Percentiles rank a stretch among this genome's conserved stretches.
Evolutionary conservation across 1,140 invertebrate species (phyloP).

Genomic region (Procambarus virginalis): DNA sequence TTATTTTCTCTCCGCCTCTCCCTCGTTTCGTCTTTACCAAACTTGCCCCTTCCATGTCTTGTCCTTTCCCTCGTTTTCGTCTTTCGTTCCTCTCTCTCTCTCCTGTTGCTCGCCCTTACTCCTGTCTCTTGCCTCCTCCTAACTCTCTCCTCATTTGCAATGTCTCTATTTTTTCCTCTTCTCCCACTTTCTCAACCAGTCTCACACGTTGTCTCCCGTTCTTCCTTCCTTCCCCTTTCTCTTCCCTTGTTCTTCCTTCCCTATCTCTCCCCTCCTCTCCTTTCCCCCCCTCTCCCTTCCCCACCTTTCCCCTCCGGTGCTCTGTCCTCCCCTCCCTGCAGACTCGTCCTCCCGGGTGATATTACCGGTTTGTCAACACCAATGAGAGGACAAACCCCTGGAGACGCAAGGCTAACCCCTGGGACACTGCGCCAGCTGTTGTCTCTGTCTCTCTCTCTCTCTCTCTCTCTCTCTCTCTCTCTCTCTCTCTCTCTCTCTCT

Average conservation of each 20-base stretch:
- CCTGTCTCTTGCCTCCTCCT: too few relatives aligned
- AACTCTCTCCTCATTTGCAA: too few relatives aligned
- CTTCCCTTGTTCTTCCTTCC: neutral
- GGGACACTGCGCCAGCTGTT: slow-evolving; percentile 36
- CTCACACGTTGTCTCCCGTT: neutral
- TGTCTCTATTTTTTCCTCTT: too few relatives aligned
- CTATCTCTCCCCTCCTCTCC: neutral
- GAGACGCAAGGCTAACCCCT: slow-evolving; percentile 13
- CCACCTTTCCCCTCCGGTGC: neutral
- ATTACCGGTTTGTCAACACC: slow-evolving; percentile 53
- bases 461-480: slow-evolving; percentile 9
- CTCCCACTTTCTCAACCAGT: too few relatives aligned
- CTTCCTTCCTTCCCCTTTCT: neutral
- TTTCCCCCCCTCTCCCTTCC: neutral
- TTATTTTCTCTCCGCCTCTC: too few relatives aligned
- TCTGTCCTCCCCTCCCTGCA: neutral
- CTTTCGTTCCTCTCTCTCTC: too few relatives aligned
- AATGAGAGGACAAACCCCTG: slow-evolving; percentile 38
- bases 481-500: slow-evolving; percentile 2
- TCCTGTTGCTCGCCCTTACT: too few relatives aligned
- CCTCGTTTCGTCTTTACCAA: too few relatives aligned
- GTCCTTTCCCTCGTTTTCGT: too few relatives aligned
- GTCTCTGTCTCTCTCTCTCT: slow-evolving; percentile 21
- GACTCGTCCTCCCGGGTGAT: slow-evolving; percentile 11
- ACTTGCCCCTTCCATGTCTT: too few relatives aligned